A percentile compares a stretch with the other conserved stretches of the same genome.
Evolutionary conservation across 2,888 invertebrate genomes (phyloP).

Genomic region (Chalcis sispes): DNA sequence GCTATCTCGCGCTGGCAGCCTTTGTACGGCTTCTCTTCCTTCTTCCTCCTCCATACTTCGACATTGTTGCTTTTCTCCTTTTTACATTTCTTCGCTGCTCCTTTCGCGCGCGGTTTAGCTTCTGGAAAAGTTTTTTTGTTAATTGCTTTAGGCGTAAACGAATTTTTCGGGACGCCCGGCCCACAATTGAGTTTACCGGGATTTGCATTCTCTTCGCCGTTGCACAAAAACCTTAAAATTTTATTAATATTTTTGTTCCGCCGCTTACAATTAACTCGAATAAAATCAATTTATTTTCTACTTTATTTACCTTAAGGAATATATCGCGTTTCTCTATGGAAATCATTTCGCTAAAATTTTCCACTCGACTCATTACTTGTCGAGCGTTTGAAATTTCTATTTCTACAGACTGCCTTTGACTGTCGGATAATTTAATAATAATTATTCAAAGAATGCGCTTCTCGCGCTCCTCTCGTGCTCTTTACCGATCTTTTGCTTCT

Average conservation of each 20-base stretch:
- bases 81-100: background rate
- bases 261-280: slow-evolving; percentile 24
- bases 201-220: slow-evolving; percentile 28
- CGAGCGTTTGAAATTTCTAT: slow-evolving; percentile 36
- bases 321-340: background rate
- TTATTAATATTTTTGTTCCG: slow-evolving; percentile 6
- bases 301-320: background rate
- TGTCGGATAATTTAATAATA: slow-evolving; percentile 50
- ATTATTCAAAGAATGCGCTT: slow-evolving; percentile 54
- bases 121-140: slow-evolving; percentile 6
- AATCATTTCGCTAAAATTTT: slow-evolving; percentile 29
- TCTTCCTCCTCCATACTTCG: too few species aligned
- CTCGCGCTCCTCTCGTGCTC: slow-evolving; percentile 5
- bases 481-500: background rate
- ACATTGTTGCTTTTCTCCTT: background rate
- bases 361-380: slow-evolving; percentile 42
- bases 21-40: background rate
- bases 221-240: slow-evolving; percentile 19
- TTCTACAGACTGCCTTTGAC: slow-evolving; percentile 14
- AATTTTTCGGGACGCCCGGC: slow-evolving; percentile 14
- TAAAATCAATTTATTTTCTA: too few species aligned
- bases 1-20: background rate
- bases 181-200: slow-evolving; percentile 21
- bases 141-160: slow-evolving; percentile 37
- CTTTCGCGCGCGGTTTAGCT: background rate